Evolutionary conservation across 2,797 vertebrate species (phyloP).

Genomic region (Arremon aurantiirostris): DNA sequence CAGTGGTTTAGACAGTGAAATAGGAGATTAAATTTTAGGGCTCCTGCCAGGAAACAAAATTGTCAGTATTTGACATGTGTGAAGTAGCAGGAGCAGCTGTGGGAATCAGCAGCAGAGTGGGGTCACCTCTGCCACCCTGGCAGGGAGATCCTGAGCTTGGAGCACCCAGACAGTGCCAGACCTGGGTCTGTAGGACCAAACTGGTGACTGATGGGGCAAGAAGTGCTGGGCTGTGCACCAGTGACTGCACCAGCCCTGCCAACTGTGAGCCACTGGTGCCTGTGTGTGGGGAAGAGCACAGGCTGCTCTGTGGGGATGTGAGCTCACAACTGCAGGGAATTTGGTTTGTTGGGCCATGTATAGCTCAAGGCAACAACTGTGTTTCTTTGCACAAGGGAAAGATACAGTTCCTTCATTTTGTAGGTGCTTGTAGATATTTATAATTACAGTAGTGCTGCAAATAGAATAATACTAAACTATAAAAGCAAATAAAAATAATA

Average conservation of each 20-base stretch:
- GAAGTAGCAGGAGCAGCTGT: not conserved
- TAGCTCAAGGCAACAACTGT: not conserved
- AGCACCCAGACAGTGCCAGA: not conserved
- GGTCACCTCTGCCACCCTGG: accelerated
- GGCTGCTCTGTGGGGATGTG: not conserved
- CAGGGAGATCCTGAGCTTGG: not conserved
- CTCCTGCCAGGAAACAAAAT: not conserved
- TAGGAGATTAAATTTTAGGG: not conserved
- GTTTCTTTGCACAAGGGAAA: not conserved
- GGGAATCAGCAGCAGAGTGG: not conserved
- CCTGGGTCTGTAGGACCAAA: not conserved
- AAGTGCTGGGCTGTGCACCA: not conserved
- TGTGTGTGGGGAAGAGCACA: not conserved
- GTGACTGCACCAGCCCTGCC: not conserved
- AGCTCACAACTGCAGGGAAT: accelerated
- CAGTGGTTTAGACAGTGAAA: not conserved
- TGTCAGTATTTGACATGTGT: accelerated
- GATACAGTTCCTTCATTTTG: not conserved
- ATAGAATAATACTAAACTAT: not conserved
- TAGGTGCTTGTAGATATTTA: not conserved
- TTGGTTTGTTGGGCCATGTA: not conserved
- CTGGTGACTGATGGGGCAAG: not conserved
- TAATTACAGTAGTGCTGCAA: not conserved
- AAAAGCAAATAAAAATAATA: not conserved
- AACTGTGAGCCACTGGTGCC: not conserved